Conservation (phyloP, 2,797 vertebrate genomes). For the Ptychobarbus kaznakovi region DNA sequence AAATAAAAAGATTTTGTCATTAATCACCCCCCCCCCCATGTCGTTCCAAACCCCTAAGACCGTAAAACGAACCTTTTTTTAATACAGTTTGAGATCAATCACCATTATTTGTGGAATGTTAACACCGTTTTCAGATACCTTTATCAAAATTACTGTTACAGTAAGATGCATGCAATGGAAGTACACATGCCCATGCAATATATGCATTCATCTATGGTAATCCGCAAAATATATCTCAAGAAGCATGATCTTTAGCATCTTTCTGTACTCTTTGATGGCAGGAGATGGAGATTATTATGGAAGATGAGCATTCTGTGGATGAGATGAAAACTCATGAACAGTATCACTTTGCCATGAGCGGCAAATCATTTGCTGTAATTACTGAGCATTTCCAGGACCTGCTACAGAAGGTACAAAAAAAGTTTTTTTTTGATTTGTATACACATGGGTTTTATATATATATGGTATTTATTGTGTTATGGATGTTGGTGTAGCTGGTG, state of each 20-base stretch:
- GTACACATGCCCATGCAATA: no score
- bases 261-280: constrained; percentile 65
- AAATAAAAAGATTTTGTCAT: no score
- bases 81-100: background rate
- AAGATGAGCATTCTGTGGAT: constrained; percentile 81
- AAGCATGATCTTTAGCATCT: background rate
- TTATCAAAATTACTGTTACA: background rate
- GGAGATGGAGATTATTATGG: constrained; percentile 88
- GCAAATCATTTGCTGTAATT: constrained; percentile 94
- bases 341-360: constrained; percentile 98
- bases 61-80: no score
- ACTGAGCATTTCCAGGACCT: constrained; percentile 95
- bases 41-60: no score
- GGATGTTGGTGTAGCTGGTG: constrained; percentile 82
- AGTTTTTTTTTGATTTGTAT: background rate
- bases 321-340: constrained; percentile 76
- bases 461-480: constrained; percentile 11
- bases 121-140: background rate
- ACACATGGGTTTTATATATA: background rate
- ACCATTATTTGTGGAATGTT: background rate
- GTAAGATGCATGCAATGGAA: background rate
- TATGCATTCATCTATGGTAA: background rate
- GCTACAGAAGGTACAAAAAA: constrained; percentile 85
- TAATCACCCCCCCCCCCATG: no score
- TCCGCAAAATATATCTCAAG: background rate